Percentiles rank a stretch among this genome's conserved stretches.
These are phyloP conservation scores for Masticophis lateralis DNA, from an alignment of 2,797 vertebrate genomes.

Conservation along the genomic window DNA sequence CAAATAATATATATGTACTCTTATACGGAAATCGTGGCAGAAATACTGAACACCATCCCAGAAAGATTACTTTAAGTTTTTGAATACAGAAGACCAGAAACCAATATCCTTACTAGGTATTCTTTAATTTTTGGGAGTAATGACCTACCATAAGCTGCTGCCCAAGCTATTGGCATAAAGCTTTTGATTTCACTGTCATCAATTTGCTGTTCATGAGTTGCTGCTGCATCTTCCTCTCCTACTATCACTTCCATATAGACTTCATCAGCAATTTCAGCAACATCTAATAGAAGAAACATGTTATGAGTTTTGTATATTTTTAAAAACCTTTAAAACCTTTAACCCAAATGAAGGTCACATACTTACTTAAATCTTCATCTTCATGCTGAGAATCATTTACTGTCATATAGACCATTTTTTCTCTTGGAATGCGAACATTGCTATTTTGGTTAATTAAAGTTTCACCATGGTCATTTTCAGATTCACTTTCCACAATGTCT, in stretches of 20 bases:
- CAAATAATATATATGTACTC: background rate
- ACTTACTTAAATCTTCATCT: slow-evolving; percentile 90
- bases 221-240: slow-evolving; percentile 85
- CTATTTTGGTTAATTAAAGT: slow-evolving; percentile 84
- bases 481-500: slow-evolving; percentile 93
- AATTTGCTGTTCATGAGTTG: slow-evolving; percentile 82
- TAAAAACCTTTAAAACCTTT: slow-evolving; percentile 52
- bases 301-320: slow-evolving; percentile 38
- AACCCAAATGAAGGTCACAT: slow-evolving; percentile 69
- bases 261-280: slow-evolving; percentile 88
- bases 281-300: slow-evolving; percentile 71
- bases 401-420: slow-evolving; percentile 99
- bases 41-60: background rate
- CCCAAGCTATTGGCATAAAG: slow-evolving; percentile 92
- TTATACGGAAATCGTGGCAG: background rate
- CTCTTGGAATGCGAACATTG: slow-evolving; percentile 84
- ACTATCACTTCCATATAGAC: slow-evolving; percentile 95
- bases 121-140: slow-evolving; percentile 35
- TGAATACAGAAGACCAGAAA: background rate
- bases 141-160: slow-evolving; percentile 87
- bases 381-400: slow-evolving; percentile 91
- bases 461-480: slow-evolving; percentile 82
- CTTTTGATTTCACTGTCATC: slow-evolving; percentile 89
- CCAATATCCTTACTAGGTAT: slow-evolving; percentile 22
- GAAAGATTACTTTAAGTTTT: background rate